Percentiles rank a stretch among this genome's conserved stretches.
These are phyloP conservation scores for Halocynthia aurantium DNA, from an alignment of 23 tunicate species.

Conservation along the genomic window DNA sequence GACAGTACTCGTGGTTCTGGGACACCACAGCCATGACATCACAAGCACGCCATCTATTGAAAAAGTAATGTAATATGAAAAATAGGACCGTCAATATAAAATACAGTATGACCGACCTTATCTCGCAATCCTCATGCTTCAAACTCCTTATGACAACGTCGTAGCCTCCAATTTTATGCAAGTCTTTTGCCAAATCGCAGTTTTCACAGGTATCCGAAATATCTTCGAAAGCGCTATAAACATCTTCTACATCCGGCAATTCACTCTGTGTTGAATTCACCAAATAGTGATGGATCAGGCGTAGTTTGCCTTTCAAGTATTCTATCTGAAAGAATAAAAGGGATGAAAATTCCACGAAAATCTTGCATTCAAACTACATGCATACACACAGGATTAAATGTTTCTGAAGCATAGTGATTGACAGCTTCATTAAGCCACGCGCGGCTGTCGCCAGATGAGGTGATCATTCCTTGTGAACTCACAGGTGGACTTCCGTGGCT, in stretches of 20 bases:
- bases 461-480: background rate
- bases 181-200: slow-evolving; percentile 51
- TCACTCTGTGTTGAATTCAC: too few species aligned
- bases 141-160: slow-evolving; percentile 17
- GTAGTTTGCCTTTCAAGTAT: slow-evolving; percentile 2
- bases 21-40: slow-evolving; percentile 31
- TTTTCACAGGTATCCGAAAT: slow-evolving; percentile 43
- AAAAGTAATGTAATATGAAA: background rate
- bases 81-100: background rate
- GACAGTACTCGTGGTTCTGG: slow-evolving; percentile 71
- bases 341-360: background rate
- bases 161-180: slow-evolving; percentile 64
- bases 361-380: background rate
- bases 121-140: slow-evolving; percentile 3
- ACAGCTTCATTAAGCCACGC: slow-evolving; percentile 20
- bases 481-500: slow-evolving; percentile 4
- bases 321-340: slow-evolving; percentile 7
- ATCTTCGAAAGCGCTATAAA: slow-evolving; percentile 15
- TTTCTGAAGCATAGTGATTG: slow-evolving; percentile 8
- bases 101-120: slow-evolving; percentile 11
- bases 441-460: background rate
- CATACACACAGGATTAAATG: slow-evolving; percentile 14
- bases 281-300: slow-evolving; percentile 1
- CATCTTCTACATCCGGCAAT: background rate
- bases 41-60: slow-evolving; percentile 13